phyloP scores from a whole-genome alignment of 2,113 vertebrate species.

The Accipiter virgatus region DNA sequence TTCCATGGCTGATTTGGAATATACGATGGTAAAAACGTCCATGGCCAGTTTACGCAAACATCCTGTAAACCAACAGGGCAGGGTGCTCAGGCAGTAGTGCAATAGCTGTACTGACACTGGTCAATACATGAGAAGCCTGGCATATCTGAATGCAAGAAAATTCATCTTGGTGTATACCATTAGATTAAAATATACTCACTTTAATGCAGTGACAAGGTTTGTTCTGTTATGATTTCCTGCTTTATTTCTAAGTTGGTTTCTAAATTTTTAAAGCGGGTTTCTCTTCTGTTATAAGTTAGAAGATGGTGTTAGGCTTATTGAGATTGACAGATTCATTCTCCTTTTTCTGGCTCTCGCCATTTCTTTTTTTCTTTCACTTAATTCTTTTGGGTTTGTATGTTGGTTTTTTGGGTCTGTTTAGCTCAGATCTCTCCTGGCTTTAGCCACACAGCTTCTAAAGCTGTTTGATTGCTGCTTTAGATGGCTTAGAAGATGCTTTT shows the following conservation, averaged over 20 bases:
- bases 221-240: background rate
- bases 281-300: background rate
- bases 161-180: background rate
- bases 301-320: background rate
- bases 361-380: background rate
- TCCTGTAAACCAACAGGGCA: background rate
- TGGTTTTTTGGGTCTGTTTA: background rate
- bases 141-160: background rate
- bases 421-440: background rate
- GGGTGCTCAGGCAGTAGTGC: too few relatives aligned
- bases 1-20: background rate
- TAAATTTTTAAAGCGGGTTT: background rate
- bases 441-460: background rate
- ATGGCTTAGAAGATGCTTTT: background rate
- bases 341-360: background rate
- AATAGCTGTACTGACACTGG: accelerated
- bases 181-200: background rate
- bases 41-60: background rate
- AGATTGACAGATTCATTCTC: background rate
- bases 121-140: background rate
- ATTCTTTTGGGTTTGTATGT: background rate
- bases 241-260: background rate
- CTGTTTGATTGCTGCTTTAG: background rate
- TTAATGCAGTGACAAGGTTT: background rate
- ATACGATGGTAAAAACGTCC: background rate